A percentile compares a stretch with the other conserved stretches of the same genome.
Evolutionary conservation across 2,797 vertebrate genomes (phyloP).

Genomic region (Austrolebias charrua): DNA sequence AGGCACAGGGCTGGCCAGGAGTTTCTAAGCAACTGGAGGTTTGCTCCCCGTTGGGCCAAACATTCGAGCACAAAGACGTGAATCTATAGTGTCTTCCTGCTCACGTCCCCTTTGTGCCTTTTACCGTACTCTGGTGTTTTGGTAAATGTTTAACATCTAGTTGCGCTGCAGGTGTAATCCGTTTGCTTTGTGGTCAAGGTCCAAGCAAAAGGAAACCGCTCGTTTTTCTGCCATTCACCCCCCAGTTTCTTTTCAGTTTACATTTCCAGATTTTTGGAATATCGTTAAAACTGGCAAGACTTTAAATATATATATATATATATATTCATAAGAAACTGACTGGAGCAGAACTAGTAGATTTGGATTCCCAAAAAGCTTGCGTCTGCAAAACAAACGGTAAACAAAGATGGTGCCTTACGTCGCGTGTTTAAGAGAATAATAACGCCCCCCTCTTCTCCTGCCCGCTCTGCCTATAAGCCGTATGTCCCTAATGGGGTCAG

Average conservation of each 20-base stretch:
- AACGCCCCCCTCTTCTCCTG: slow-evolving; percentile 39
- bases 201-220: slow-evolving; percentile 31
- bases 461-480: slow-evolving; percentile 48
- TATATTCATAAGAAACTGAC: not conserved
- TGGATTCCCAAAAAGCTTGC: slow-evolving; percentile 36
- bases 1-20: slow-evolving; percentile 52
- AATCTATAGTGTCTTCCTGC: not conserved
- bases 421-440: slow-evolving; percentile 60
- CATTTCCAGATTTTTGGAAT: slow-evolving; percentile 7
- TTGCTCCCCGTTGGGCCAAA: slow-evolving; percentile 17
- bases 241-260: slow-evolving; percentile 3
- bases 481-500: slow-evolving; percentile 77
- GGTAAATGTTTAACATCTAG: slow-evolving; percentile 66
- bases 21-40: slow-evolving; percentile 71
- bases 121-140: not conserved
- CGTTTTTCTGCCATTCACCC: not conserved
- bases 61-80: slow-evolving; percentile 1
- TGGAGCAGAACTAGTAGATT: slow-evolving; percentile 17
- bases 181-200: slow-evolving; percentile 61
- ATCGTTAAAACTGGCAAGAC: slow-evolving; percentile 43
- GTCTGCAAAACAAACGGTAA: not conserved
- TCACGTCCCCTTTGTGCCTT: not conserved
- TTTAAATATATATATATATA: too few relatives aligned
- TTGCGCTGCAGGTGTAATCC: slow-evolving; percentile 11
- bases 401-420: slow-evolving; percentile 28